Conservation (phyloP, 2,797 vertebrate species). For the Gephyroberyx darwinii region DNA sequence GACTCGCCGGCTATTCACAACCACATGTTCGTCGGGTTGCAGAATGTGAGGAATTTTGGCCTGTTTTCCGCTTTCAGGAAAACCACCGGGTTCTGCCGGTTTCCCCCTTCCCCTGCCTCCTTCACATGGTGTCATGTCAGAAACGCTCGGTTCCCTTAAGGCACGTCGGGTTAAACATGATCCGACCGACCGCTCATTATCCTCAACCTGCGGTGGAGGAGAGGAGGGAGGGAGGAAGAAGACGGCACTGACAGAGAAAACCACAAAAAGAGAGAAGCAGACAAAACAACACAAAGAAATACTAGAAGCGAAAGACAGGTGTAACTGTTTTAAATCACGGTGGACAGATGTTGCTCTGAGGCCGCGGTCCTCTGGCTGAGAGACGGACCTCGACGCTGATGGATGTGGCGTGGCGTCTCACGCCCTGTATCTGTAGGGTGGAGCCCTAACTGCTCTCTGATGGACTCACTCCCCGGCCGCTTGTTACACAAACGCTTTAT, state of each 20-base stretch:
- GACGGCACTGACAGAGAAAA: background rate
- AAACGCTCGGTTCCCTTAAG: slow-evolving; percentile 51
- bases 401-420: slow-evolving; percentile 61
- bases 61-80: slow-evolving; percentile 2
- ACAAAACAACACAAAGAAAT: background rate
- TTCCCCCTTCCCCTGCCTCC: slow-evolving; percentile 17
- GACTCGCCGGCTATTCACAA: slow-evolving; percentile 44
- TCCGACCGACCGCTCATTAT: slow-evolving; percentile 38
- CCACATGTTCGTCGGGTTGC: slow-evolving; percentile 61
- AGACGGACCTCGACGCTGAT: slow-evolving; percentile 51
- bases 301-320: slow-evolving; percentile 11
- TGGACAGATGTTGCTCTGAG: slow-evolving; percentile 32
- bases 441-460: slow-evolving; percentile 40
- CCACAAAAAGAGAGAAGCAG: background rate
- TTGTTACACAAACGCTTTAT: slow-evolving; percentile 20
- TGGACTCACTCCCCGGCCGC: slow-evolving; percentile 13
- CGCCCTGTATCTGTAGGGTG: slow-evolving; percentile 41
- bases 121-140: slow-evolving; percentile 44
- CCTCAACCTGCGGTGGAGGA: slow-evolving; percentile 21
- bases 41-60: slow-evolving; percentile 34
- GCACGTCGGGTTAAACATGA: slow-evolving; percentile 46
- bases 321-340: slow-evolving; percentile 50
- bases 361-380: slow-evolving; percentile 45
- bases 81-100: background rate
- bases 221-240: background rate